Conservation (phyloP, 1,140 invertebrate species). For the Riptortus pedestris region DNA sequence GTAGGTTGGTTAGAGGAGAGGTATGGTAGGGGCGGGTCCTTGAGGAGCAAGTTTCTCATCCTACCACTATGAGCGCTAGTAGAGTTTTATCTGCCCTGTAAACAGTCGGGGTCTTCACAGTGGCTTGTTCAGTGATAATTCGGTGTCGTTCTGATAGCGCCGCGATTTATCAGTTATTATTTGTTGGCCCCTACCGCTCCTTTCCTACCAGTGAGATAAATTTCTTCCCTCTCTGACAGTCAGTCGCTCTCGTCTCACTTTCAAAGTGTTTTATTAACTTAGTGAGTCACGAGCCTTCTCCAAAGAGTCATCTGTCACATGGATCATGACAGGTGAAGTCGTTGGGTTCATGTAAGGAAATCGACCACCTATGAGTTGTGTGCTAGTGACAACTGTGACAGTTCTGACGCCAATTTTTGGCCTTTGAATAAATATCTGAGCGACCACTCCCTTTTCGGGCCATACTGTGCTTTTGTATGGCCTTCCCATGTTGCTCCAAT, state of each 20-base stretch:
- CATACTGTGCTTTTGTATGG: conserved; percentile 22
- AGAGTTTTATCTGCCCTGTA: conserved; percentile 24
- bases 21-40: background rate
- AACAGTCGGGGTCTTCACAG: conserved; percentile 11
- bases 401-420: background rate
- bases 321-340: background rate
- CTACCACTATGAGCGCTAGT: conserved; percentile 18
- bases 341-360: background rate
- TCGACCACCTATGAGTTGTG: background rate
- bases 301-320: conserved; percentile 11
- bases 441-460: conserved; percentile 10
- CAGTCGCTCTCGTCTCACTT: background rate
- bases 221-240: background rate
- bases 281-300: background rate
- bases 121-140: background rate
- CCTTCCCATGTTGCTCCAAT: conserved; percentile 31
- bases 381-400: background rate
- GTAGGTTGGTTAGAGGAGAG: too few species aligned
- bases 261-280: background rate
- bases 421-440: background rate
- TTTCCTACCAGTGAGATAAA: background rate
- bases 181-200: background rate
- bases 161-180: background rate
- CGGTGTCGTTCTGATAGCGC: conserved; percentile 4
- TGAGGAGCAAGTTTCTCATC: background rate